Evolutionary conservation across 2,888 invertebrate genomes (phyloP).

Genomic region (Eupithecia pulchellata): DNA sequence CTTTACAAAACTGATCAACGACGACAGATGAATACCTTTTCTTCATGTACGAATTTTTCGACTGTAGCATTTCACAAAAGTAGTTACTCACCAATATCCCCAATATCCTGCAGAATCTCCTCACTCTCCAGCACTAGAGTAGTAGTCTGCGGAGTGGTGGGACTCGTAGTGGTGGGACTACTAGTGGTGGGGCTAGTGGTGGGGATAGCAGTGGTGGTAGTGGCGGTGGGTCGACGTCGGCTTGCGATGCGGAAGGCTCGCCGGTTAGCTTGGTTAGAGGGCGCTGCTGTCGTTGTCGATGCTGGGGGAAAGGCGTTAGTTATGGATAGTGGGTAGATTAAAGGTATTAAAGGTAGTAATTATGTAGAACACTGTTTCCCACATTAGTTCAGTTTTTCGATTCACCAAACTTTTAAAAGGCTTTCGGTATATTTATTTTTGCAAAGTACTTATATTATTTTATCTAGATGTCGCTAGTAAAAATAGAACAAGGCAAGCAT

Average conservation of each 20-base stretch:
- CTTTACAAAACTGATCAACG: too few species aligned
- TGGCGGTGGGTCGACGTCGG: conserved; percentile 61
- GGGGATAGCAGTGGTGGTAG: conserved; percentile 45
- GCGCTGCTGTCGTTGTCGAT: conserved; percentile 36
- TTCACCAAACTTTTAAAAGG: too few species aligned
- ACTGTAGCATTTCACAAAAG: background rate
- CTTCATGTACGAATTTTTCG: too few species aligned
- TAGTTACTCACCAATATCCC: conserved; percentile 63
- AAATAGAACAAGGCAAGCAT: background rate
- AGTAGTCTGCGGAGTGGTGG: conserved; percentile 52
- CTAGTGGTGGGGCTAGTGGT: conserved; percentile 50
- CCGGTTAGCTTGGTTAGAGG: conserved; percentile 53
- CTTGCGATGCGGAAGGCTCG: conserved; percentile 71
- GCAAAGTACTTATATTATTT: too few species aligned
- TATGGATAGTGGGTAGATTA: background rate
- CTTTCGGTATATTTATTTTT: too few species aligned
- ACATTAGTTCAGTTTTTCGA: too few species aligned
- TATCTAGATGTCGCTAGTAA: background rate
- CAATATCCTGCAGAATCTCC: conserved; percentile 71
- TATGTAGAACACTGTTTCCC: too few species aligned
- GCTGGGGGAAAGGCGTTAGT: conserved; percentile 7
- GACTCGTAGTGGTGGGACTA: conserved; percentile 46
- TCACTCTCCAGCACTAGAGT: conserved; percentile 60
- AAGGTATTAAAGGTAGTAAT: too few species aligned
- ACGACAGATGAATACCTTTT: too few species aligned